Conservation (phyloP, 2,888 invertebrate species). For the Yponomeuta malinellus region DNA sequence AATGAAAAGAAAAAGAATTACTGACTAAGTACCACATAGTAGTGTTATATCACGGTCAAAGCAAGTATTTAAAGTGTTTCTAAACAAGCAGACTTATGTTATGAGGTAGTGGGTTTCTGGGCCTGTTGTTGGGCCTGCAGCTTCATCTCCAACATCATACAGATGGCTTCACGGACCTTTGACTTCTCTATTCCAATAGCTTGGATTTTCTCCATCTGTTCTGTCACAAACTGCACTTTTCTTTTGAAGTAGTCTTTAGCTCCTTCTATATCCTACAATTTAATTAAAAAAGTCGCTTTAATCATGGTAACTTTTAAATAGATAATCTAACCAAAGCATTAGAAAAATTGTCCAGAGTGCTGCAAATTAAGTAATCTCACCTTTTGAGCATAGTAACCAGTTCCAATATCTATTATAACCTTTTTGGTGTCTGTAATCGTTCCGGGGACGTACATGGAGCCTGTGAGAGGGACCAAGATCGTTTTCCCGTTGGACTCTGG, state of each 20-base stretch:
- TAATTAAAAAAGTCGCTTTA: neutral
- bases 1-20: neutral
- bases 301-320: neutral
- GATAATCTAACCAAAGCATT: neutral
- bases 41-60: neutral
- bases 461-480: constrained; percentile 94
- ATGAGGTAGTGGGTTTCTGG: constrained; percentile 54
- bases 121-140: constrained; percentile 69
- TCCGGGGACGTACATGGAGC: constrained; percentile 98
- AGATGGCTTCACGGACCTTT: constrained; percentile 85
- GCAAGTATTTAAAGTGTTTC: constrained; percentile 1
- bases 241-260: constrained; percentile 95
- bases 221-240: constrained; percentile 91
- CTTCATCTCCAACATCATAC: constrained; percentile 86
- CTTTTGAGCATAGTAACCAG: constrained; percentile 97
- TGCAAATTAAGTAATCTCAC: constrained; percentile 50
- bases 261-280: constrained; percentile 80
- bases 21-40: neutral
- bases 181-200: constrained; percentile 87
- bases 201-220: constrained; percentile 97
- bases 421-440: constrained; percentile 87
- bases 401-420: constrained; percentile 96
- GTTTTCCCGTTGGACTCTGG: constrained; percentile 86
- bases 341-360: neutral
- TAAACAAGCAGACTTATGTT: constrained; percentile 29